Base-by-base conservation (phyloP, 2,113 vertebrate species). In the Takifugu bimaculatus region DNA sequence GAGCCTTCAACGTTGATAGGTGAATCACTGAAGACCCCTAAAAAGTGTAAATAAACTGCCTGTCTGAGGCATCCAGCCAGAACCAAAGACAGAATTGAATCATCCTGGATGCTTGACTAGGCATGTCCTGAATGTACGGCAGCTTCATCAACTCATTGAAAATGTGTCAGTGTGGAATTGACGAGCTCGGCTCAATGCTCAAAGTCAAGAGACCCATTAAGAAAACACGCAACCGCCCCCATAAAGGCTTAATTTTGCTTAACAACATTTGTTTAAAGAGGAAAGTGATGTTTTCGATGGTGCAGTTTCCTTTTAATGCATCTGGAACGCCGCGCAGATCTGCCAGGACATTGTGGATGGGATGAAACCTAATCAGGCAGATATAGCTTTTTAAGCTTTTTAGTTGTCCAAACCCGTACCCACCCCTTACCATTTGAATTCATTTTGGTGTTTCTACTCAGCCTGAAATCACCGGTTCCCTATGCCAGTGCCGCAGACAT, bases 311-410 rank as follows among this genome's bases (percentile, higher is more conserved):
- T 28, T n/a, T 50, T 47, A 62, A 49, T 50, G 65, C 63, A 78
- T 75, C 68, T 67, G 59, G 20, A 9, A 5, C 27, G 44, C 60
- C 52, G 26, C 56, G 58, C 63, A 59, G 75, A 28, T 77, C 63
- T 48, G 6, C 39, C 15, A 65, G 58, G 77, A 72, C 54, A 55
- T 59, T 57, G 26, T 63, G 54, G 48, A 32, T 32, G 47, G 26
- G 74, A 87, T 88, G 28, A 80, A 90, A 84, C 57, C 86, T 88
- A 79, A 88, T 71, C 51, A 65, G 70, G 63, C 70, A 54, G 70
- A 68, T 58, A 70, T 71, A 75, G 72, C 72, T 82, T 80, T 88
- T 88, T 81, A 81, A 84, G 82, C 72, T 77, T 57, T 20, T 20
- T 20, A 20, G 20, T 20, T 20, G 20, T 20, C 63, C 59, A 9